A percentile compares a stretch with the other conserved stretches of the same genome.
Evolutionary conservation across 2,888 invertebrate genomes (phyloP).

Genomic region (Iselma pallidipennis): DNA sequence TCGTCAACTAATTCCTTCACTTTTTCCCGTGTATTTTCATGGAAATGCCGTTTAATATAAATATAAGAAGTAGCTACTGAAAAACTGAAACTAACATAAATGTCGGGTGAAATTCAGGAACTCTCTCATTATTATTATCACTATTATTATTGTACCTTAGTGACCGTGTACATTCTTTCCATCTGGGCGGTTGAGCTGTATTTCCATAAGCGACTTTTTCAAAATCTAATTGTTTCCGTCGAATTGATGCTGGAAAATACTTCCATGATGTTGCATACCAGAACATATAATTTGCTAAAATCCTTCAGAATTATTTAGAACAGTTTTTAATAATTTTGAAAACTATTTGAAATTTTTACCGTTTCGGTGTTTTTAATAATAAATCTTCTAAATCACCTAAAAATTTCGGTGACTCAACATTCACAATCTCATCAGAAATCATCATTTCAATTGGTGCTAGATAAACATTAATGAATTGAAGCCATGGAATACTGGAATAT

Average conservation of each 20-base stretch:
- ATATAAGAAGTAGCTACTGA: background rate
- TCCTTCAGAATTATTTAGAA: constrained; percentile 1
- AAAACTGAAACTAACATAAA: background rate
- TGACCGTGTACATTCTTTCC: background rate
- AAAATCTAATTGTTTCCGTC: constrained; percentile 20
- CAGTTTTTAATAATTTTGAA: too few relatives aligned
- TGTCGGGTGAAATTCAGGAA: background rate
- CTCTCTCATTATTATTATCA: too few relatives aligned
- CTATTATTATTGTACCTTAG: background rate
- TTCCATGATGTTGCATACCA: constrained; percentile 28
- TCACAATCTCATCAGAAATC: background rate
- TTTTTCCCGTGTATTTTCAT: constrained; percentile 19
- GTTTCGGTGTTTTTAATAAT: constrained; percentile 12
- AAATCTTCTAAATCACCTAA: constrained; percentile 14
- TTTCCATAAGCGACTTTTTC: constrained; percentile 8
- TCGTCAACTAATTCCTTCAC: constrained; percentile 31
- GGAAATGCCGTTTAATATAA: constrained; percentile 19
- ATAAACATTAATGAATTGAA: background rate
- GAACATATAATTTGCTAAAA: constrained; percentile 27
- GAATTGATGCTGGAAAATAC: constrained; percentile 20
- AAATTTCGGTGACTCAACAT: constrained; percentile 14
- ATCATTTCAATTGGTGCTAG: constrained; percentile 14
- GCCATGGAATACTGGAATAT: background rate
- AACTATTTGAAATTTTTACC: background rate
- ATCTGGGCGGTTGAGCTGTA: background rate